These are phyloP conservation scores for Oriolus oriolus DNA, from an alignment of 2,113 vertebrate genomes.

Conservation along the genomic window DNA sequence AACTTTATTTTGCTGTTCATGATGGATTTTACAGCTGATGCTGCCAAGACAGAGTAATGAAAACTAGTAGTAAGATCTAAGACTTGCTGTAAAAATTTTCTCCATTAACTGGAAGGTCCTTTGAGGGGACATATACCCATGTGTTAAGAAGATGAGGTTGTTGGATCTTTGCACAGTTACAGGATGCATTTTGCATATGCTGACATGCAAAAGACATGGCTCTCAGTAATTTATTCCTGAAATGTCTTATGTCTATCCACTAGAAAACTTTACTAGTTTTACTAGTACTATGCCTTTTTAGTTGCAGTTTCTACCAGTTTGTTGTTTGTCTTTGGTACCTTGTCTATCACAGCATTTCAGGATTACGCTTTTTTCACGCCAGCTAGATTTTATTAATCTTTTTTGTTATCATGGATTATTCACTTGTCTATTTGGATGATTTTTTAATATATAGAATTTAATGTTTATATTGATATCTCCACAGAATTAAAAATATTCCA, in stretches of 20 bases:
- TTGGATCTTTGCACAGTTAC: neutral
- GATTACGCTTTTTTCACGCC: neutral
- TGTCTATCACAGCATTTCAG: neutral
- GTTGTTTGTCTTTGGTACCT: neutral
- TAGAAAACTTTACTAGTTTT: neutral
- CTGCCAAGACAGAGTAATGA: neutral
- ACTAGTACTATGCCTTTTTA: neutral
- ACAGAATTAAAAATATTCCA: neutral
- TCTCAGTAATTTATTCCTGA: neutral
- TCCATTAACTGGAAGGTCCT: neutral
- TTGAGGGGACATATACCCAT: neutral
- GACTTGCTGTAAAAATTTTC: neutral
- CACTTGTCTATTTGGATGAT: neutral
- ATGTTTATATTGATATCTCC: neutral
- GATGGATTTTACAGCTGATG: neutral
- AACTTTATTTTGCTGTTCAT: neutral
- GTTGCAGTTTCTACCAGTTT: neutral
- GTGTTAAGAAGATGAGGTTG: neutral
- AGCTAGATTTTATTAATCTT: neutral
- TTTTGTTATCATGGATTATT: neutral
- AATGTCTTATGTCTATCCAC: neutral
- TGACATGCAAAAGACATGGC: neutral
- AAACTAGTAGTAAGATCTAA: neutral
- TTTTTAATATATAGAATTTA: neutral
- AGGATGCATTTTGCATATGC: neutral